These are phyloP conservation scores for Hirtodrosophila histrioides DNA, from an alignment of 2,888 invertebrate genomes.

Conservation along the genomic window DNA sequence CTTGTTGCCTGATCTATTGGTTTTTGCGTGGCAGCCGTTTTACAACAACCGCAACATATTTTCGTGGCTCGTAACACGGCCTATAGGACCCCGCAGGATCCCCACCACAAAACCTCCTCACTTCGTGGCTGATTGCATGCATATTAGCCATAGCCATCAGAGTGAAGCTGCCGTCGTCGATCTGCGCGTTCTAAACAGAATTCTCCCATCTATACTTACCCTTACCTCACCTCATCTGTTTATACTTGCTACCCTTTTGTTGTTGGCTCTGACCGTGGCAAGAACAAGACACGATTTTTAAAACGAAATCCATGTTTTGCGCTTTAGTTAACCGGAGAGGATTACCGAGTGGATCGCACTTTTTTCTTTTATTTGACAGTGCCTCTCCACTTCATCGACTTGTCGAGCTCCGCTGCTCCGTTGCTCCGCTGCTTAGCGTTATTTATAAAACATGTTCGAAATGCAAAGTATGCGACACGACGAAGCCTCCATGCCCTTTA, in stretches of 20 bases:
- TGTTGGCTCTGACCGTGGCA: slow-evolving; percentile 60
- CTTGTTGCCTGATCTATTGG: slow-evolving; percentile 75
- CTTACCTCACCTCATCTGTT: slow-evolving; percentile 10
- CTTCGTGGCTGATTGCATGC: slow-evolving; percentile 75
- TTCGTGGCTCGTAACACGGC: slow-evolving; percentile 61
- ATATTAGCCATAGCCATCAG: slow-evolving; percentile 75
- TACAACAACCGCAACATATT: slow-evolving; percentile 65
- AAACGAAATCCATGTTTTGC: slow-evolving; percentile 78
- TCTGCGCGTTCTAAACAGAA: slow-evolving; percentile 62
- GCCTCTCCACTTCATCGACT: slow-evolving; percentile 46
- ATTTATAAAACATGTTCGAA: slow-evolving; percentile 78
- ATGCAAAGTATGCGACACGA: slow-evolving; percentile 77
- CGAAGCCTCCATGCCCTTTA: slow-evolving; percentile 75
- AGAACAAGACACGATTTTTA: slow-evolving; percentile 78
- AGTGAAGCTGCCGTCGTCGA: slow-evolving; percentile 60
- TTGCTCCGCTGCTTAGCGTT: slow-evolving; percentile 60
- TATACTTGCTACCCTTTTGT: slow-evolving; percentile 70
- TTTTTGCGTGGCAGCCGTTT: slow-evolving; percentile 73
- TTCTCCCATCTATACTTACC: not conserved
- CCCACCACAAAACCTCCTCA: not conserved
- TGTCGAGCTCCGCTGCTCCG: slow-evolving; percentile 33
- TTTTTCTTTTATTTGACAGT: slow-evolving; percentile 42
- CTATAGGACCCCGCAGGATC: slow-evolving; percentile 1
- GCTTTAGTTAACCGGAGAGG: slow-evolving; percentile 50
- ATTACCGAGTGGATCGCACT: slow-evolving; percentile 63